These are phyloP conservation scores for Sinosuthora webbiana DNA, from an alignment of 2,113 vertebrate species.

Conservation along the genomic window DNA sequence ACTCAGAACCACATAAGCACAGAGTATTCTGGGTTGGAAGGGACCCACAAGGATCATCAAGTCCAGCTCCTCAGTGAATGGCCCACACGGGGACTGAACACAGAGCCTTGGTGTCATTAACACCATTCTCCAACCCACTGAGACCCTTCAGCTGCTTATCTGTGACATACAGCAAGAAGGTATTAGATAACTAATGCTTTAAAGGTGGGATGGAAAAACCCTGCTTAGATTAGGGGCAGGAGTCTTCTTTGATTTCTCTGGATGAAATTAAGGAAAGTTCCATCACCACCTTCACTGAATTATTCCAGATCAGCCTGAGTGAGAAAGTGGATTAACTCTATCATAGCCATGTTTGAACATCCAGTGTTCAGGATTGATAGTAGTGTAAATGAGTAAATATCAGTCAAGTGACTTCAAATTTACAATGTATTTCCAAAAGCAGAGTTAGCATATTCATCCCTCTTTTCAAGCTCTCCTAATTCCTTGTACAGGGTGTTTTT, in stretches of 20 bases:
- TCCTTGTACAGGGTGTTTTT: not conserved
- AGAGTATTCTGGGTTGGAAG: not conserved
- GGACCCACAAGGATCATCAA: not conserved
- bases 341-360: not conserved
- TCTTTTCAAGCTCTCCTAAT: not conserved
- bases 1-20: not conserved
- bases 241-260: not conserved
- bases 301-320: not conserved
- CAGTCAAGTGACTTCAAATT: not conserved
- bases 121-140: slow-evolving; percentile 63
- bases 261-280: not conserved
- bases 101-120: slow-evolving; percentile 54
- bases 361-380: not conserved
- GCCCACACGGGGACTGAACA: slow-evolving; percentile 38
- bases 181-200: not conserved
- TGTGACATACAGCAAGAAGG: not conserved
- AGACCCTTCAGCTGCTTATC: not conserved
- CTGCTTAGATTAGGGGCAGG: not conserved
- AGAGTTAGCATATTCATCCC: not conserved
- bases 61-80: not conserved
- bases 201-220: not conserved
- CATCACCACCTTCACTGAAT: not conserved
- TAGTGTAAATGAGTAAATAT: not conserved
- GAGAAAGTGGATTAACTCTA: not conserved
- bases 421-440: not conserved